phyloP scores from a whole-genome alignment of 2,888 invertebrate genomes.

The Atrina japonica region DNA sequence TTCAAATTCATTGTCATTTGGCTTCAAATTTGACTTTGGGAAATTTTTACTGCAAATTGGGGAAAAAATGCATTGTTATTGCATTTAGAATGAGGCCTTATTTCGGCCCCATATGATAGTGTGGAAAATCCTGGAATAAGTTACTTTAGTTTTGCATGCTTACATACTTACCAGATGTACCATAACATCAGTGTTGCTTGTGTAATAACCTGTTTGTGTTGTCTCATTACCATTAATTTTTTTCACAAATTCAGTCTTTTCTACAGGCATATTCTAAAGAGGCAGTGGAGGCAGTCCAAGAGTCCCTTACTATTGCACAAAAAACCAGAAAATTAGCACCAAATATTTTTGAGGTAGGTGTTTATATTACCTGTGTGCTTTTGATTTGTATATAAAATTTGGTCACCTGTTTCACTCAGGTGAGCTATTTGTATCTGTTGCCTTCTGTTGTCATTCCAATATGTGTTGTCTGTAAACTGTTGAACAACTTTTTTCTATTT shows the following conservation, averaged over 20 bases:
- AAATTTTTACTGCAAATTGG: too few relatives aligned
- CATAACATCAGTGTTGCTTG: slow-evolving; percentile 8
- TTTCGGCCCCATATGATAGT: too few relatives aligned
- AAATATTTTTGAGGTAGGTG: slow-evolving; percentile 95
- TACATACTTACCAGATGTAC: slow-evolving; percentile 11
- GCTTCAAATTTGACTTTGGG: too few relatives aligned
- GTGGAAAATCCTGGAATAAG: too few relatives aligned
- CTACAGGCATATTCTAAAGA: slow-evolving; percentile 98
- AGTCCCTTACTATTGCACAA: slow-evolving; percentile 95
- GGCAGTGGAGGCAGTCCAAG: slow-evolving; percentile 98
- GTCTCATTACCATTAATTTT: too few relatives aligned
- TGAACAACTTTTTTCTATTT: too few relatives aligned
- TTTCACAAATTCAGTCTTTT: slow-evolving; percentile 49
- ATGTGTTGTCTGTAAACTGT: too few relatives aligned
- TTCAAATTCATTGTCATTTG: too few relatives aligned
- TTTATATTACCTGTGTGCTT: neutral
- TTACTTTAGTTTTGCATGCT: too few relatives aligned
- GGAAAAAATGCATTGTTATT: too few relatives aligned
- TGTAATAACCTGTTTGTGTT: slow-evolving; percentile 8
- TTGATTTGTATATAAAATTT: slow-evolving; percentile 1
- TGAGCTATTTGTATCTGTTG: neutral
- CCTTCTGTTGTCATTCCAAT: neutral
- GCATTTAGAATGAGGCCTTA: too few relatives aligned
- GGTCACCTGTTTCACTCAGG: neutral
- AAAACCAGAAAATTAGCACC: slow-evolving; percentile 86